Evolutionary conservation across 2,888 invertebrate species (phyloP).

Genomic region (Drosophila ustulata): DNA sequence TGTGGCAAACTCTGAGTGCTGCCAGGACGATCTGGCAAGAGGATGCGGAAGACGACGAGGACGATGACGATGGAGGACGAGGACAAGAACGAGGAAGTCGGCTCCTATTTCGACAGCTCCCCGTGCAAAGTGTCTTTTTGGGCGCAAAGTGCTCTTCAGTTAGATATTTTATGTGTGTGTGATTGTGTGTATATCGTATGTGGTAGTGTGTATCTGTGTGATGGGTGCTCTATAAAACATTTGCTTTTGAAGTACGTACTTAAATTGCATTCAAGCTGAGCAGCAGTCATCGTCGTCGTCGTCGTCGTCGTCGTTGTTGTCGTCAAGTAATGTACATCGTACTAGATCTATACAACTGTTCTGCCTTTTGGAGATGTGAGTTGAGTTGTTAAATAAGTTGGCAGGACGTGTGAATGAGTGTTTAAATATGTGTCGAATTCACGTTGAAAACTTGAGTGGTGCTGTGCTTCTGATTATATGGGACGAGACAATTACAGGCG

Average conservation of each 20-base stretch:
- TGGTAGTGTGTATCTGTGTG: constrained; percentile 22
- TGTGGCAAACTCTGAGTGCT: constrained; percentile 32
- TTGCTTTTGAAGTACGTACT: constrained; percentile 75
- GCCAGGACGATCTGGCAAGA: constrained; percentile 35
- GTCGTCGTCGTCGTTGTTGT: constrained; percentile 30
- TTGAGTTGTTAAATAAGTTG: constrained; percentile 75
- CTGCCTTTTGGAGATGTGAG: constrained; percentile 21
- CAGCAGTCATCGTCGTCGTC: constrained; percentile 34
- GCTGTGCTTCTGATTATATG: constrained; percentile 25
- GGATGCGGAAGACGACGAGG: constrained; percentile 3
- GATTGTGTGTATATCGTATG: not conserved
- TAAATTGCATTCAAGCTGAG: constrained; percentile 78
- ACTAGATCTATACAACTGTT: constrained; percentile 60
- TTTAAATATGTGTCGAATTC: constrained; percentile 72
- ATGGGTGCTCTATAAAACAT: constrained; percentile 74
- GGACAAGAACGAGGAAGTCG: constrained; percentile 22
- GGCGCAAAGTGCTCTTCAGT: constrained; percentile 69
- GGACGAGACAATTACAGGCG: constrained; percentile 32
- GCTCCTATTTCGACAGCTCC: constrained; percentile 49
- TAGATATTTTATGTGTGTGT: constrained; percentile 33
- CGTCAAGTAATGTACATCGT: constrained; percentile 56
- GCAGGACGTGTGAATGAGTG: constrained; percentile 74
- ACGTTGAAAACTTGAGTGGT: constrained; percentile 32
- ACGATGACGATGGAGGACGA: constrained; percentile 2
- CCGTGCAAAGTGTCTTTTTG: constrained; percentile 65